Evolutionary conservation across 2,797 vertebrate species (phyloP), one percentile per base, ranked within the genome.

Genomic region (Uromys caudimaculatus): DNA sequence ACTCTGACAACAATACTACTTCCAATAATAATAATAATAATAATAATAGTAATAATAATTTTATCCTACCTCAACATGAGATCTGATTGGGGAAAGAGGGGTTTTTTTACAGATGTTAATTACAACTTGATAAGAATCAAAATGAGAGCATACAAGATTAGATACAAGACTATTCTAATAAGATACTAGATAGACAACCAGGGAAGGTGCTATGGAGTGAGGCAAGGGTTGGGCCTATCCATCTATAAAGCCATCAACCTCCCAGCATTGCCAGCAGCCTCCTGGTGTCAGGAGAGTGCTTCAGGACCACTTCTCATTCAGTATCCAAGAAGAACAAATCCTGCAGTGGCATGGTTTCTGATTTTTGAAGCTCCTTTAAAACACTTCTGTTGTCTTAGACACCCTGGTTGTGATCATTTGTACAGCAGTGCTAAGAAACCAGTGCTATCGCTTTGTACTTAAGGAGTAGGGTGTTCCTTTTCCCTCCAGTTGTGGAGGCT

Each of bases 21-120:
- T 8, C 6, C 32, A n/a, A 35, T 6, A 23, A 50, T 23, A 23
- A 54, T n/a, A n/a, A n/a, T 27, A 4, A 14, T 58, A 4, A 38
- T 10, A 1, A 78, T 13, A 14, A 81, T n/a, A 7, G 24, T 35
- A 10, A 35, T 52, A 35, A 52, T 54, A 84, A 62, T 84, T 64
- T 84, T 10, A 35, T 47, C 29, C 82, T 64, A 87, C 4, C 23
- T 73, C 85, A 58, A 10, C 9, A 58, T 88, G 8, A 88, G 11
- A 88, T 75, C 44, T 81, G 41, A 60, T 75, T 91, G 89, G 38
- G 54, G 95, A 95, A 96, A 91, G 11, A 88, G 2, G n/a, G 8
- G n/a, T 41, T 14, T 89, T 14, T 87, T 86, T 35, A 0, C 12
- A 89, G 24, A 83, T 67, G 0, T 17, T 69, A 87, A 76, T 87